Conservation (phyloP, 2,888 invertebrate genomes). For the Ceraclea dissimilis region DNA sequence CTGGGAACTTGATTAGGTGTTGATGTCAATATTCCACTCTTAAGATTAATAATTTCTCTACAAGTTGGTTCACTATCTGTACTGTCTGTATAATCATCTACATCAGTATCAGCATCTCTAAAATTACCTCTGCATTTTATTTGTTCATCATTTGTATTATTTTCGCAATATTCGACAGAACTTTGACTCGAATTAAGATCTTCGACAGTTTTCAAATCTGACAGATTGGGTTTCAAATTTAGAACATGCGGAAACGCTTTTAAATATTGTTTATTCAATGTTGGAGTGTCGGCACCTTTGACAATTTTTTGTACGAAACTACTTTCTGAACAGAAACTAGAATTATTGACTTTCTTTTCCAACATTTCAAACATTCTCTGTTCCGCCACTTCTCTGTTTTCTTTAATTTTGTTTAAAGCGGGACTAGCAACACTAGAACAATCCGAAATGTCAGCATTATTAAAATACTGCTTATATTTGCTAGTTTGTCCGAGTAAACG, state of each 20-base stretch:
- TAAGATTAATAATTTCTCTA: slow-evolving; percentile 28
- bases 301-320: slow-evolving; percentile 54
- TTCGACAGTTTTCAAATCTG: slow-evolving; percentile 20
- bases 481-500: slow-evolving; percentile 42
- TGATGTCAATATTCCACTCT: slow-evolving; percentile 17
- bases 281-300: slow-evolving; percentile 40
- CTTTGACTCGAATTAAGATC: slow-evolving; percentile 11
- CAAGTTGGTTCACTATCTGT: slow-evolving; percentile 38
- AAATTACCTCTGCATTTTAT: neutral
- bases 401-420: slow-evolving; percentile 9
- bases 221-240: slow-evolving; percentile 34
- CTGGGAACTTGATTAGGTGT: slow-evolving; percentile 18
- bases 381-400: slow-evolving; percentile 51
- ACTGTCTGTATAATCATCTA: slow-evolving; percentile 23
- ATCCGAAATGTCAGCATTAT: slow-evolving; percentile 8
- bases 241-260: slow-evolving; percentile 37
- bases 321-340: slow-evolving; percentile 64
- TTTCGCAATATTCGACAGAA: slow-evolving; percentile 3
- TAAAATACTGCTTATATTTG: slow-evolving; percentile 39
- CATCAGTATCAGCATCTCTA: slow-evolving; percentile 1
- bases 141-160: slow-evolving; percentile 2
- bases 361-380: slow-evolving; percentile 70
- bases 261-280: slow-evolving; percentile 40
- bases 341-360: slow-evolving; percentile 64
- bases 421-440: slow-evolving; percentile 14